Evolutionary conservation across 1,140 invertebrate genomes (phyloP), one percentile per base, ranked within the genome.

Genomic region (Zaprionus africanus): DNA sequence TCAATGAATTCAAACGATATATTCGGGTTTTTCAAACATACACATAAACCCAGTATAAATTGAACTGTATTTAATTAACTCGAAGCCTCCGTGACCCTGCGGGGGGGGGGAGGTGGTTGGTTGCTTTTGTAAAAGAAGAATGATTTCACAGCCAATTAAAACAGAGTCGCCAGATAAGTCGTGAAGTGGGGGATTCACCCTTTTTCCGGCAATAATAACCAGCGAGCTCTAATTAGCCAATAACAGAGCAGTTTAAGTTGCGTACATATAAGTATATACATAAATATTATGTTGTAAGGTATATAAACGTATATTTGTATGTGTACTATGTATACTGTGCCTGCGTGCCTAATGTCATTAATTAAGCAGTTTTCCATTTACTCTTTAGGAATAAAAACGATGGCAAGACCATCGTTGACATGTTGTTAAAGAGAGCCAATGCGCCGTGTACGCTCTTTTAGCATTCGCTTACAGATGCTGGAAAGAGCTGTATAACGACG

Each of bases 211-310:
- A 60, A 66, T 79, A 88, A 88, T 88, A 85, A 90, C 41, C 31
- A 51, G 38, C 17, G 24, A 60, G 49, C 46, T 62, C 65, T 88
- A 88, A 88, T 88, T 90, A 88, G 85, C 84, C 84, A 88, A 88
- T 88, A 85, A 90, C 78, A 36, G 53, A 26, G 67, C 63, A 88
- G 59, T 68, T 51, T 28, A 15, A 12, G 17, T 5, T 7, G 0
- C 2, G n/a, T n/a, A 46, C n/a, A 46, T 4, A 17, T 17, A 22
- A 22, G 41, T 46, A 53, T 72, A 49, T 22, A 22, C 22, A 22
- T 22, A 2, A 9, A 34, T 1, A 31, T 6, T 31, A 31, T 31
- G 7, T 31, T 31, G n/a, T 60, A 43, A 12, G 22, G 28, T 26
- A 43, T 22, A 13, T 43, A 60, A 15, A 13, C 43, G 24, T 12